These are phyloP conservation scores for Numida meleagris DNA, from an alignment of 2,113 vertebrate species.

Conservation along the genomic window DNA sequence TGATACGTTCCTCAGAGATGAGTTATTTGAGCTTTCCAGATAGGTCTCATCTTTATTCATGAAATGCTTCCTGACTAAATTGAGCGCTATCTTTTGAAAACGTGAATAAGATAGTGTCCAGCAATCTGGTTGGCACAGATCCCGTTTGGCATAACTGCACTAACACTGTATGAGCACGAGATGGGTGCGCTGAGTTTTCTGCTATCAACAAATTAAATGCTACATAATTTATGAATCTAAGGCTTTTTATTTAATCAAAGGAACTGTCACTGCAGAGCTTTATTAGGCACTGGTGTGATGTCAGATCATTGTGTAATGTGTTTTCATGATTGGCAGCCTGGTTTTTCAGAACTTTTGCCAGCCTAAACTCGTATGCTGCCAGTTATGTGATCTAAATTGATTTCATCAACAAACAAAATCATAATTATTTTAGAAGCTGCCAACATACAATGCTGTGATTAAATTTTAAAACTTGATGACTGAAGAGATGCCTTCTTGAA, in stretches of 20 bases:
- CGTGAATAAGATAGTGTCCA: conserved; percentile 44
- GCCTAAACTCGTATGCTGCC: conserved; percentile 14
- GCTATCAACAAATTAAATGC: conserved; percentile 53
- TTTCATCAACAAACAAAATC: conserved; percentile 25
- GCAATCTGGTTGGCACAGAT: conserved; percentile 35
- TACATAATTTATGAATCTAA: conserved; percentile 55
- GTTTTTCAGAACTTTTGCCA: conserved; percentile 49
- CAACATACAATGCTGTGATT: neutral
- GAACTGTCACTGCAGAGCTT: conserved; percentile 43
- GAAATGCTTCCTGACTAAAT: neutral
- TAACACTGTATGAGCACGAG: conserved; percentile 14
- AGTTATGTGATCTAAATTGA: neutral
- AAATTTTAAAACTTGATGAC: conserved; percentile 36
- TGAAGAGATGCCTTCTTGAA: conserved; percentile 29
- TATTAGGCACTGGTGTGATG: conserved; percentile 41
- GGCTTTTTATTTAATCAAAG: conserved; percentile 44
- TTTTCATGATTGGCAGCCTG: conserved; percentile 34
- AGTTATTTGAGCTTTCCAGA: neutral
- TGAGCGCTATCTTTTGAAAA: neutral
- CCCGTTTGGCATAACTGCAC: conserved; percentile 39
- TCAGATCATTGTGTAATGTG: conserved; percentile 39
- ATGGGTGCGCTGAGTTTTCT: conserved; percentile 54
- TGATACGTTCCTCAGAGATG: neutral
- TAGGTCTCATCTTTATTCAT: conserved; percentile 22
- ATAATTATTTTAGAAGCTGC: conserved; percentile 35